phyloP scores from a whole-genome alignment of 1,140 invertebrate species.

The Brachionus plicatilis region DNA sequence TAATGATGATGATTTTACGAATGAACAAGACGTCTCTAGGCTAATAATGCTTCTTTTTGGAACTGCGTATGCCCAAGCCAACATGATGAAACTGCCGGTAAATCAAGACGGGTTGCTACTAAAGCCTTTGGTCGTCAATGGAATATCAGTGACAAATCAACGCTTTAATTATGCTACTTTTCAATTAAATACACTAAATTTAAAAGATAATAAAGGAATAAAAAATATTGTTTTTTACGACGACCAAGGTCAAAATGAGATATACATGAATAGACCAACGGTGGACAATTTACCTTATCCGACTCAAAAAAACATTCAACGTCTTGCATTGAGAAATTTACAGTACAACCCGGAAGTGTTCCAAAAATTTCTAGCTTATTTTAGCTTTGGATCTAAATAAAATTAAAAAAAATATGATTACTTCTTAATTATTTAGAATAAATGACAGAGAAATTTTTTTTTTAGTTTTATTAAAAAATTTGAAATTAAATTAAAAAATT shows the following conservation, averaged over 20 bases:
- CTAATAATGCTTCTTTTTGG: constrained; percentile 29
- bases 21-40: constrained; percentile 23
- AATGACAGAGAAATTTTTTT: not conserved
- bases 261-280: constrained; percentile 31
- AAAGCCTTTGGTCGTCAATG: constrained; percentile 12
- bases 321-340: constrained; percentile 5
- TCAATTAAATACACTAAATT: constrained; percentile 40
- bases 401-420: not conserved
- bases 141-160: constrained; percentile 11
- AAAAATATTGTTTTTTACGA: constrained; percentile 31
- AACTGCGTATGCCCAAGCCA: constrained; percentile 1
- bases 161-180: constrained; percentile 35
- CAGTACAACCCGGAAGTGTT: constrained; percentile 24
- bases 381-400: not conserved
- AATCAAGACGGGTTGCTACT: not conserved
- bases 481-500: not conserved
- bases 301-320: constrained; percentile 37
- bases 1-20: constrained; percentile 33
- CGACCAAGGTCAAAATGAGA: not conserved
- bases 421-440: not conserved
- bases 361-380: constrained; percentile 27
- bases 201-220: constrained; percentile 19
- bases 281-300: constrained; percentile 11
- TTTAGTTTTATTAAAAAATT: not conserved
- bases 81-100: not conserved